Evolutionary conservation across 2,113 vertebrate genomes (phyloP).

Genomic region (Corythaeola cristata): DNA sequence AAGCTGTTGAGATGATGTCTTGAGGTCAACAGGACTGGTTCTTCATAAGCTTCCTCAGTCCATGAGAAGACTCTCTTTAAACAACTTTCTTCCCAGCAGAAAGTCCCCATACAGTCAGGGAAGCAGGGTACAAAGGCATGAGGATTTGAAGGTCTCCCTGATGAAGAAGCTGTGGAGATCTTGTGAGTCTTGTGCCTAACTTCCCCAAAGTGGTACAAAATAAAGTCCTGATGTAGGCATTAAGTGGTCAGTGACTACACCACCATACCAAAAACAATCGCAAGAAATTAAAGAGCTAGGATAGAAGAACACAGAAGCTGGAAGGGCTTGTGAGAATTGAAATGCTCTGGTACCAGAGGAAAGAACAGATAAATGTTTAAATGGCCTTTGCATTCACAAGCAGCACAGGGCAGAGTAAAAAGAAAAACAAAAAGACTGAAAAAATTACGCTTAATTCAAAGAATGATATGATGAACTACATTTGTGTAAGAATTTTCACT

Average conservation of each 20-base stretch:
- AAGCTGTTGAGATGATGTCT: neutral
- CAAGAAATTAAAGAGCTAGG: neutral
- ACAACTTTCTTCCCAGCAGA: neutral
- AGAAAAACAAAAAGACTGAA: neutral
- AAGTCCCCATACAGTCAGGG: accelerated
- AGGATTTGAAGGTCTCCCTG: neutral
- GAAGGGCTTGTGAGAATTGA: neutral
- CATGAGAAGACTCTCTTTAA: neutral
- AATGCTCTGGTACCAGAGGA: neutral
- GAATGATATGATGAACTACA: neutral
- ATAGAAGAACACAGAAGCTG: neutral
- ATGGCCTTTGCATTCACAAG: neutral
- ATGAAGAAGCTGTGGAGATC: neutral
- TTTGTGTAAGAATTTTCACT: neutral
- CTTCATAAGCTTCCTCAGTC: neutral
- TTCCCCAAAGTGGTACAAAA: neutral
- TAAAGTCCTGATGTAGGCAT: neutral
- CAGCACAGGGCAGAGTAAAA: neutral
- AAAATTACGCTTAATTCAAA: neutral
- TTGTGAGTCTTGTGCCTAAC: neutral
- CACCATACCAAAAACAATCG: neutral
- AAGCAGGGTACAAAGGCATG: neutral
- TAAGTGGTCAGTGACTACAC: neutral
- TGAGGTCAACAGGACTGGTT: neutral
- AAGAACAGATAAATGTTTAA: neutral